These are phyloP conservation scores for Danio jaintianensis DNA, from an alignment of 2,797 vertebrate species.

Conservation along the genomic window DNA sequence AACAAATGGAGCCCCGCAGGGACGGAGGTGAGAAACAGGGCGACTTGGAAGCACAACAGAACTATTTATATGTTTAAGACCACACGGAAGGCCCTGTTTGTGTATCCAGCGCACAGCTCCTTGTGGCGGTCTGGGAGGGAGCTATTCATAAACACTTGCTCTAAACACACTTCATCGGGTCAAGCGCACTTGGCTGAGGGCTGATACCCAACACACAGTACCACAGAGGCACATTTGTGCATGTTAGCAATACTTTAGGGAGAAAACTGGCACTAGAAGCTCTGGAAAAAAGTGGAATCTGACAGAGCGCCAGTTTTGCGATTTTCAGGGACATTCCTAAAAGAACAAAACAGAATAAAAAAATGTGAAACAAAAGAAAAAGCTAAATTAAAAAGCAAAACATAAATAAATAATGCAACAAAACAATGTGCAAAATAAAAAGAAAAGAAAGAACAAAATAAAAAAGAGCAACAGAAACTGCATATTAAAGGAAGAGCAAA, in stretches of 20 bases:
- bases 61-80: constrained; percentile 46
- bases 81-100: constrained; percentile 47
- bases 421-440: background rate
- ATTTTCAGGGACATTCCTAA: too few species aligned
- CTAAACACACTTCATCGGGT: constrained; percentile 32
- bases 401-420: background rate
- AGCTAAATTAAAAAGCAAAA: background rate
- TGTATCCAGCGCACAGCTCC: background rate
- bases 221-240: constrained; percentile 8
- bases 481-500: too few species aligned
- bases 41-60: constrained; percentile 53
- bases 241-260: background rate
- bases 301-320: background rate
- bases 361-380: background rate
- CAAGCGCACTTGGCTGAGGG: constrained; percentile 16
- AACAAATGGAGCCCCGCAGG: constrained; percentile 30
- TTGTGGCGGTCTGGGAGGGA: constrained; percentile 11
- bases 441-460: background rate
- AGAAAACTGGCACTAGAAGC: background rate
- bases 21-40: constrained; percentile 40
- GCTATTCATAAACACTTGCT: constrained; percentile 17
- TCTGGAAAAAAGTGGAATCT: background rate
- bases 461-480: background rate
- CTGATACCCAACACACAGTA: background rate
- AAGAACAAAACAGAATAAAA: background rate